Percentiles rank a stretch among this genome's conserved stretches.
phyloP scores from a whole-genome alignment of 2,888 invertebrate genomes.

The Hetaerina titia region DNA sequence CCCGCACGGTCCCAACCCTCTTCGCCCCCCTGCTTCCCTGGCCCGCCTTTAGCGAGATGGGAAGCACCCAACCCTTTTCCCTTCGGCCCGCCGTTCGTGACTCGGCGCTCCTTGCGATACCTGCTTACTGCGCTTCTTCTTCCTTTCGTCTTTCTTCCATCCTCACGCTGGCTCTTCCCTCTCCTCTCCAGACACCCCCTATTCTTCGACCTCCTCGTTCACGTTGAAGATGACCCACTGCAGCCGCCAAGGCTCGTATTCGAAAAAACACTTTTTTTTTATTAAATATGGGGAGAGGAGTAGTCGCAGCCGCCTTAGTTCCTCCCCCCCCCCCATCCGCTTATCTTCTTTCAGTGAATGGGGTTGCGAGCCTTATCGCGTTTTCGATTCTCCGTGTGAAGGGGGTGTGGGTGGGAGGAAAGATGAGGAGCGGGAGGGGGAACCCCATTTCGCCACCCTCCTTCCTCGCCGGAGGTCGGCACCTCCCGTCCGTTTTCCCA shows the following conservation, averaged over 20 bases:
- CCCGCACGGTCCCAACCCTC: neutral
- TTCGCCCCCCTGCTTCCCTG: neutral
- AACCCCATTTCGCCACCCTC: neutral
- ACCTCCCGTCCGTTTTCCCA: neutral
- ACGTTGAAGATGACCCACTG: slow-evolving; percentile 51
- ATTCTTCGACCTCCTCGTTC: neutral
- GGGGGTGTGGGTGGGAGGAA: neutral
- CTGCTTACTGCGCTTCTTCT: neutral
- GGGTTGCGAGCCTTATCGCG: slow-evolving; percentile 22
- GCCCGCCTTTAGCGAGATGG: neutral
- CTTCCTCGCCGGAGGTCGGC: neutral
- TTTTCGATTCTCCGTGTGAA: neutral
- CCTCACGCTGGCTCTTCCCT: neutral
- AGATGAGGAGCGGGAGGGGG: neutral
- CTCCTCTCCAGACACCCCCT: too few relatives aligned
- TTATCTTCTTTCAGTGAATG: neutral
- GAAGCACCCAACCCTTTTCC: neutral
- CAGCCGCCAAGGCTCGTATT: neutral
- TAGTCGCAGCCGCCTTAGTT: neutral
- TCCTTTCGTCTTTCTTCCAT: neutral
- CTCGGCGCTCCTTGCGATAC: neutral
- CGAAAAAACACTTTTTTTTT: neutral
- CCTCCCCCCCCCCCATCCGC: neutral
- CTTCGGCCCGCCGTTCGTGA: neutral
- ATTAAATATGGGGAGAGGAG: neutral